Evolutionary conservation across 2,797 vertebrate genomes (phyloP), one percentile per base, ranked within the genome.

Genomic region (Hephaestus fuliginosus): DNA sequence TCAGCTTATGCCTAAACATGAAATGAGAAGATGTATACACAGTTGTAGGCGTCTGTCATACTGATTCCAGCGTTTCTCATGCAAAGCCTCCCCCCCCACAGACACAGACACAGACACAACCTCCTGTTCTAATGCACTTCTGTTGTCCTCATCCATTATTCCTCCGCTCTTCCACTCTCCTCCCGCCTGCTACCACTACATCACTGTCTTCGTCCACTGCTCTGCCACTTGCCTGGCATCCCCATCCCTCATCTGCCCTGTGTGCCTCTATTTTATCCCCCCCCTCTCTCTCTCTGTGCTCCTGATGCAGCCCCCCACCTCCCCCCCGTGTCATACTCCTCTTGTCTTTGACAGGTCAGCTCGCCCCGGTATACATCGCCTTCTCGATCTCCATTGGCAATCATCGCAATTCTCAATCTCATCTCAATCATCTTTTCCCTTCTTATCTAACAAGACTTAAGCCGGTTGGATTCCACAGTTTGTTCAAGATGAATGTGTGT

Each of bases 71-170:
- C 30, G 70, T 73, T 61, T 76, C 30, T 60, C 78, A 70, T 52
- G 55, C 77, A 65, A 74, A 63, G 48, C 46, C 11, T 51, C 56
- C 17, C 51, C 18, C 43, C 57, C 39, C 55, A 71, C n/a, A n/a
- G n/a, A n/a, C 79, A 77, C 62, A 80, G 46, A 85, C 82, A 73
- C 64, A 74, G 84, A 82, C 71, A 64, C 78, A 80, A 86, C 88
- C 83, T 70, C 76, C 86, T 83, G 84, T 90, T 89, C 91, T 95
- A 96, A 96, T 96, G 95, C 94, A 95, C 88, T 95, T 95, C 88
- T 92, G 93, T 91, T 95, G 95, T 96, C 92, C 93, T 95, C 93
- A 95, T 95, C 93, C 91, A 96, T 96, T 95, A 95, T 95, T 95
- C 90, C 88, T 84, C 81, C 78, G 61, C 89, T 89, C 86, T 83